Evolutionary conservation across 1,140 invertebrate genomes (phyloP).

Genomic region (Periplaneta americana): DNA sequence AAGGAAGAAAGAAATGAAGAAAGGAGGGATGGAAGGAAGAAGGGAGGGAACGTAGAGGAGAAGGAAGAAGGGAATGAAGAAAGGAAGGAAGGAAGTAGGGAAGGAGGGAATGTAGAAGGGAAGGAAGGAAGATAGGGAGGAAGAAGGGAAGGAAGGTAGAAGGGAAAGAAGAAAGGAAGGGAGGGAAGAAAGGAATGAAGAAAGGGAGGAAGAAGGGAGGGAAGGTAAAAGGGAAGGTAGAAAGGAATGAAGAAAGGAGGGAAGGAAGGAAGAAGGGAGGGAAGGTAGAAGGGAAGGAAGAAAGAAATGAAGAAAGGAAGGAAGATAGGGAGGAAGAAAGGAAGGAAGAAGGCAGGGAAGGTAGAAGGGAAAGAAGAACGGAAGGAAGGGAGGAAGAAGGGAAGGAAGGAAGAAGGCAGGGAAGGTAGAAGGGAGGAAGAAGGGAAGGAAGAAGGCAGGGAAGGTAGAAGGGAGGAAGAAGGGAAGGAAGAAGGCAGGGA

Average conservation of each 20-base stretch:
- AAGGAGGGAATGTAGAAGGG: not conserved
- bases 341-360: too few species aligned
- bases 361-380: too few species aligned
- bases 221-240: not conserved
- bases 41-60: not conserved
- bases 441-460: too few species aligned
- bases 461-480: too few species aligned
- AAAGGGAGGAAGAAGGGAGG: not conserved
- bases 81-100: not conserved
- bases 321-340: not conserved
- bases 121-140: not conserved
- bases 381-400: too few species aligned
- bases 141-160: not conserved
- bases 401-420: too few species aligned
- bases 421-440: too few species aligned
- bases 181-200: not conserved
- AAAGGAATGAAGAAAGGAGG: not conserved
- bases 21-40: not conserved
- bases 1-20: not conserved
- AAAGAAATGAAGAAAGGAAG: not conserved
- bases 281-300: not conserved
- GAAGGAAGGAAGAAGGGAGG: not conserved
- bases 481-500: too few species aligned
- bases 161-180: not conserved
- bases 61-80: not conserved